These are phyloP conservation scores for Enteromius thamalakanensis DNA, from an alignment of 2,797 vertebrate genomes.

Conservation along the genomic window DNA sequence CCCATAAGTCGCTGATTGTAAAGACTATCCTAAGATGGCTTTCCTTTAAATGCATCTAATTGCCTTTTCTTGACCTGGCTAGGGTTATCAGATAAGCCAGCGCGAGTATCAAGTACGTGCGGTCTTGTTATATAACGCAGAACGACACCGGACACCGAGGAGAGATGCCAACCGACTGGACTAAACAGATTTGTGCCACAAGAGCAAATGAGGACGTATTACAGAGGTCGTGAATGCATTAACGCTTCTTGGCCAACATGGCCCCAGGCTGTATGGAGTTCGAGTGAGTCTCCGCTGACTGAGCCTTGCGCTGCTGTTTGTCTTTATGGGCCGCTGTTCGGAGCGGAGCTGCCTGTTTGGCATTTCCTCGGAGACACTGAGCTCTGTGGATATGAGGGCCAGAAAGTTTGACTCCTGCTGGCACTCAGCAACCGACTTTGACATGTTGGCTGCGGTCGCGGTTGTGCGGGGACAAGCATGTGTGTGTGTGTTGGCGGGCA, in stretches of 20 bases:
- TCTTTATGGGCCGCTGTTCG: conserved; percentile 18
- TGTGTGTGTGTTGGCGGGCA: conserved; percentile 47
- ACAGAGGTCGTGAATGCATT: conserved; percentile 25
- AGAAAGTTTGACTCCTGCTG: conserved; percentile 48
- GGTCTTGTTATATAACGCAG: conserved; percentile 40
- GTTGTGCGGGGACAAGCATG: conserved; percentile 14
- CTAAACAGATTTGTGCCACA: conserved; percentile 30
- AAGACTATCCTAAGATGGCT: neutral
- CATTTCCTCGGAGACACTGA: conserved; percentile 28
- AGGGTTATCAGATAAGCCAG: conserved; percentile 32
- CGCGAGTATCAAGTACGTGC: conserved; percentile 5
- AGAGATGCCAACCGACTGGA: neutral
- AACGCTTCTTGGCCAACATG: conserved; percentile 28
- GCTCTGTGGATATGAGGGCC: conserved; percentile 27
- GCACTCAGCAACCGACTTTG: conserved; percentile 13
- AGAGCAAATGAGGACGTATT: conserved; percentile 35
- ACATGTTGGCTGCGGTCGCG: conserved; percentile 61
- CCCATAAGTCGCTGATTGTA: neutral
- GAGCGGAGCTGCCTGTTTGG: conserved; percentile 41
- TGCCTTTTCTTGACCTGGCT: conserved; percentile 19
- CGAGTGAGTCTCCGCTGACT: conserved; percentile 1
- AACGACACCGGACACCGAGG: neutral
- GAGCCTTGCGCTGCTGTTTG: conserved; percentile 11
- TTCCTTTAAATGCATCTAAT: conserved; percentile 31
- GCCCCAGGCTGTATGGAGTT: conserved; percentile 33